Evolutionary conservation across 2,888 invertebrate species (phyloP), one percentile per base, ranked within the genome.

Genomic region (Sphaeridia pumilis): DNA sequence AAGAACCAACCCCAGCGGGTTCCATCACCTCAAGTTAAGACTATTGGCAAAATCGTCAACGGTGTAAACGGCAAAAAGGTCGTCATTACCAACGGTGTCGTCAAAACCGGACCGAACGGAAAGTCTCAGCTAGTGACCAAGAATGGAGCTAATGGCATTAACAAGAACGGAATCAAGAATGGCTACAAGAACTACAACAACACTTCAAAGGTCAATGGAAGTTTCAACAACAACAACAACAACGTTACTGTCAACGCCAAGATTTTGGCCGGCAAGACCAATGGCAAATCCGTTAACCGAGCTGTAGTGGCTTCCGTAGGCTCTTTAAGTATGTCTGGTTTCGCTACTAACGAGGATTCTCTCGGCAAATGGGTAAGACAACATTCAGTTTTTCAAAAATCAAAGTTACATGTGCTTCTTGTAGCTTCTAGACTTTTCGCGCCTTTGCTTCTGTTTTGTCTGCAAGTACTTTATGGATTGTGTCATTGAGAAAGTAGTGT

Each of bases 321-420:
- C n/a, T 51, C 51, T 14, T 26, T 51, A 25, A 45, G 38, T 45
- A 35, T 51, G 45, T 36, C 45, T 17, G 45, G 51, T 26, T 12
- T 51, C 2, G 43, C 43, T 10, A 27, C 31, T 5, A 21, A 35
- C 5, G 51, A 51, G 27, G 51, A 51, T 14, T 45, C 51, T 20
- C 4, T 45, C 12, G 51, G 51, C 45, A 44, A 44, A 34, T 26
- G 35, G 51, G 51, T 51, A 36, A 51, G 35, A 27, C 4, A 27
- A 5, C 24, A 27, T 7, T 46, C 12, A 27, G 20, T 14, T 38
- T 38, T 14, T 31, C 31, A 14, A 31, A 14, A 7, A 31, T 10
- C 31, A 31, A 31, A 31, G 7, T 31, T 14, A 14, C 31, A 31
- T 31, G 31, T 31, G 31, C 31, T 31, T 38, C 17, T n/a, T n/a